Base-by-base conservation (phyloP, 2,888 invertebrate genomes). In the Mythimna impura region DNA sequence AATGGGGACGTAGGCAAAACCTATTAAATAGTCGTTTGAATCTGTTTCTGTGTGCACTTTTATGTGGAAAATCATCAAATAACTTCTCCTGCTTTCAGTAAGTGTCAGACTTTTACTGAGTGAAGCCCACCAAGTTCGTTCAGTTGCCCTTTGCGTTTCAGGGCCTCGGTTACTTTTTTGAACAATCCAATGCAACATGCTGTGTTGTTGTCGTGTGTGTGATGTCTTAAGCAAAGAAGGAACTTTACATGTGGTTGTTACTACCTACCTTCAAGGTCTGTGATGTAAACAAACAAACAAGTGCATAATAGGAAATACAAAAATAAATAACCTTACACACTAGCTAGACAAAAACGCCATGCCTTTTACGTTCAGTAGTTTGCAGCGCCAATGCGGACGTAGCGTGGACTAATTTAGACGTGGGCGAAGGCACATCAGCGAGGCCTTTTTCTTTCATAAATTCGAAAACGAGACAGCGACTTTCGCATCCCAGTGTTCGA, bases 361-460 rank as follows among this genome's bases (percentile, higher is more conserved):
- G 47, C 70, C 73, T 66, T 68, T 47, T 73, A 73, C 60, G 78
- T 71, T 66, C 30, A 43, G 68, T 73, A 73, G 81, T 73, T 78
- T 73, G 81, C 68, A 62, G 60, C 75, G 70, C 52, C 60, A 79
- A 81, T 81, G 82, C 81, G 81, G 82, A 81, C 82, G 30, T 30
- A 30, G 2, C 3, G 30, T 30, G 30, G 30, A 30, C 30, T 30
- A 30, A 30, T 30, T 30, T 30, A 30, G 30, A 30, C 30, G 3
- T 30, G 30, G 30, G 30, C 25, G 25, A 25, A 25, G 25, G 25
- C 30, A 30, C 30, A 30, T 30, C 30, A 30, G 30, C 30, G 30
- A 30, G 3, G 30, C 30, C 30, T 30, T 30, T 30, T 30, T 30
- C 2, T 30, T 30, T 30, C 30, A 2, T 30, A 30, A 30, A 30